Evolutionary conservation across 37 sponge, comb jelly and placozoan species (phyloP), one percentile per base, ranked within the genome.

Genomic region (Ephydatia muelleri): DNA sequence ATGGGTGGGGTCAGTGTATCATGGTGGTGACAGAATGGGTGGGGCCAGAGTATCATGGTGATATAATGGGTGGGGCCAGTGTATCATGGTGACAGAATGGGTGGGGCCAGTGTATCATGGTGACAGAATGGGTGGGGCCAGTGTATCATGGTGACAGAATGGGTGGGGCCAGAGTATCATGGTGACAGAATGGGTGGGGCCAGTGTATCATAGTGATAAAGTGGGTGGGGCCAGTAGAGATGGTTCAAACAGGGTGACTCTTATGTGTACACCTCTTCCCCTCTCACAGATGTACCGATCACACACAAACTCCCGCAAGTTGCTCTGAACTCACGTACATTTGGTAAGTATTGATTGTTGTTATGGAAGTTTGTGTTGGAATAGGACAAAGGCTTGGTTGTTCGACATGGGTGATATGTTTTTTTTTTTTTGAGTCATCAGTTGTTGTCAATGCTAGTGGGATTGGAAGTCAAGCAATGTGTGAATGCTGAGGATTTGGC

Each of bases 251-350:
- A n/a, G n/a, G n/a, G n/a, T n/a, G n/a, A n/a, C n/a, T 23, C 31
- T 5, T 5, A 73, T 29, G 34, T 73, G 29, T 73, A 3, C 8
- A 3, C 8, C 47, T 43, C 47, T 30, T 22, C 29, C 25, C 16
- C 64, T 4, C 29, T 33, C 33, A 5, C 76, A 92, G 95, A 92
- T 73, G 26, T 68, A 23, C 93, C 93, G 32, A 88, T 92, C 65
- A 67, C 43, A 1, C 95, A 95, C 64, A 82, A 84, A 66, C 85
- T 87, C 0, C 83, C 90, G 2, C 79, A 87, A 13, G 95, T 95
- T 5, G 70, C 79, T 1, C 81, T 95, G 34, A 76, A 69, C 1
- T 70, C 79, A 0, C 69, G 80, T 72, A 95, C 95, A 0, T 92
- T 90, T 80, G 47, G 95, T 95, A 65, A 95, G 95, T 82, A 0